A percentile compares a stretch with the other conserved stretches of the same genome.
phyloP scores from a whole-genome alignment of 2,113 vertebrate species.

The Xenus cinereus region DNA sequence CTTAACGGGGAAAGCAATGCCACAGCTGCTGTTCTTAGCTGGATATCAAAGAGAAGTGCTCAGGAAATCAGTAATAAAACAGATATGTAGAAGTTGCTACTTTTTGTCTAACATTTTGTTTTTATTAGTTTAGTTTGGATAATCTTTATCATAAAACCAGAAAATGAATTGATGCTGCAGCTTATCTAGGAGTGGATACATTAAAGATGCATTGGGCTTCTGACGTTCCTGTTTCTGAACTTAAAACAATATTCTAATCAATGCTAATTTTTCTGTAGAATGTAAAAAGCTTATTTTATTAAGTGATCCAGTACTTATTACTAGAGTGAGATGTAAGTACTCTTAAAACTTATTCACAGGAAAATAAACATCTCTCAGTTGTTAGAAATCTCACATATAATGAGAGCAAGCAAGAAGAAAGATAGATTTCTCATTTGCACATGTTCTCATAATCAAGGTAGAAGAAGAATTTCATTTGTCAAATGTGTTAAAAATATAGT shows the following conservation, averaged over 20 bases:
- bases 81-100: neutral
- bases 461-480: neutral
- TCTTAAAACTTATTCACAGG: neutral
- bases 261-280: neutral
- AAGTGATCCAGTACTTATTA: neutral
- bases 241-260: neutral
- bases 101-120: neutral
- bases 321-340: neutral
- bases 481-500: neutral
- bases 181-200: neutral
- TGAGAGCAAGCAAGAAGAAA: neutral
- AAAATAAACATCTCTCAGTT: neutral
- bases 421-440: neutral
- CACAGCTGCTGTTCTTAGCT: neutral
- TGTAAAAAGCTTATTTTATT: neutral
- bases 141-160: neutral
- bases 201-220: slow-evolving; percentile 1
- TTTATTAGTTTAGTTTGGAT: slow-evolving; percentile 25
- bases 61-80: slow-evolving; percentile 25
- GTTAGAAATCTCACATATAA: neutral
- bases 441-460: neutral
- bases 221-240: neutral
- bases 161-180: slow-evolving; percentile 10
- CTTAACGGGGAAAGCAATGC: neutral
- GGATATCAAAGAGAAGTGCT: neutral